Percentiles rank a stretch among this genome's conserved stretches.
Evolutionary conservation across 2,888 invertebrate genomes (phyloP).

Genomic region (Tryphoninae sp.): DNA sequence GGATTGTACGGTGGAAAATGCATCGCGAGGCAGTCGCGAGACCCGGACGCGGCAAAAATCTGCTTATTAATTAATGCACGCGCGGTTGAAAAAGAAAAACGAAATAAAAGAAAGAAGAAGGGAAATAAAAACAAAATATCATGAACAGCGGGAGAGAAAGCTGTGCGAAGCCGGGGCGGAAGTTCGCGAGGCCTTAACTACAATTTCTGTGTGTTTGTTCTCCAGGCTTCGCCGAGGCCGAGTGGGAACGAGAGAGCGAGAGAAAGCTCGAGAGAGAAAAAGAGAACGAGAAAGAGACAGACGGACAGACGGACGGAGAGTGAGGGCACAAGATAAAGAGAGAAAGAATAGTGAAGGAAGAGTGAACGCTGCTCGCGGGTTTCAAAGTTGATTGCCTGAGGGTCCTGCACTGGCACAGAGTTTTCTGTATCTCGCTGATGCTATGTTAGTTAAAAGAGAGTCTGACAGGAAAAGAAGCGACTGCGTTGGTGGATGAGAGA

Average conservation of each 20-base stretch:
- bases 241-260: background rate
- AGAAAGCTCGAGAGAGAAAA: background rate
- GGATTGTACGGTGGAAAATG: too few species aligned
- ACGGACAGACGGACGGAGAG: background rate
- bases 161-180: background rate
- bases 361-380: conserved; percentile 40
- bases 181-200: background rate
- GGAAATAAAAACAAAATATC: background rate
- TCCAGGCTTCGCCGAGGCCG: background rate
- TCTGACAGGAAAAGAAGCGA: conserved; percentile 2
- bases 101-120: background rate
- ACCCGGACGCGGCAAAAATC: background rate
- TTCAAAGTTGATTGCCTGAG: conserved; percentile 58
- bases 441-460: conserved; percentile 45
- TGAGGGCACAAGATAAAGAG: conserved; percentile 15
- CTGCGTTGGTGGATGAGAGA: background rate
- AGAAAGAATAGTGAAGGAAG: conserved; percentile 9
- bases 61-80: conserved; percentile 36
- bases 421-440: conserved; percentile 43
- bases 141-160: background rate
- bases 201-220: conserved; percentile 5
- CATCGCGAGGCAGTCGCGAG: background rate
- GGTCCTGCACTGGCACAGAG: conserved; percentile 17
- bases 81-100: conserved; percentile 6
- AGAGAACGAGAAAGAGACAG: too few species aligned